These are phyloP conservation scores for Macaca nemestrina DNA, from an alignment of 2,113 vertebrate species.

Conservation along the genomic window DNA sequence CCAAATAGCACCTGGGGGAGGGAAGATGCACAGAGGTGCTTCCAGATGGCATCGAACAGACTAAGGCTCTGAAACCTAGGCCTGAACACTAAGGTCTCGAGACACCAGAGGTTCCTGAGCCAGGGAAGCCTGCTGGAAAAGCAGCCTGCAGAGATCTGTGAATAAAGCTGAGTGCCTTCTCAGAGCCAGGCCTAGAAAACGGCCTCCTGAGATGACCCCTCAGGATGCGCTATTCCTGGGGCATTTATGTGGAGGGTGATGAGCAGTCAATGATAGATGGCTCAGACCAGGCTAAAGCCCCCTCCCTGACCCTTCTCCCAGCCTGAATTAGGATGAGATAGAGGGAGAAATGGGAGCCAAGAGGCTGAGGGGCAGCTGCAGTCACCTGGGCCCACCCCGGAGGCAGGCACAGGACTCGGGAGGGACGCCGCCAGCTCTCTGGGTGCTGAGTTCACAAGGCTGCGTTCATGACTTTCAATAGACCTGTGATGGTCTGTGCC, in stretches of 20 bases:
- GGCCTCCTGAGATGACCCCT: neutral
- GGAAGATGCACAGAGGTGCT: slow-evolving; percentile 46
- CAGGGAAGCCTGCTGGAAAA: neutral
- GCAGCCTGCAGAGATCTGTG: neutral
- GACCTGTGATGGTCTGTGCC: neutral
- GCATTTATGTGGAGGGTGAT: neutral
- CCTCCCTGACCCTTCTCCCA: neutral
- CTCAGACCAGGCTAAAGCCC: neutral
- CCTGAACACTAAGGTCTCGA: neutral
- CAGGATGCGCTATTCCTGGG: accelerated
- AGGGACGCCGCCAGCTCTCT: neutral
- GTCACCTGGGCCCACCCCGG: neutral
- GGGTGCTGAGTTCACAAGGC: neutral
- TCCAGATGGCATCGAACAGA: neutral
- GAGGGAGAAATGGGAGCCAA: slow-evolving; percentile 53
- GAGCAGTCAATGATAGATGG: accelerated
- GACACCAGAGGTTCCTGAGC: neutral
- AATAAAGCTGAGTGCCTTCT: slow-evolving; percentile 43
- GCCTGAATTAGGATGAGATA: slow-evolving; percentile 42
- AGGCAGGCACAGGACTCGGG: no score
- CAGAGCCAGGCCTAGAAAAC: neutral
- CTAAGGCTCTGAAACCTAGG: neutral
- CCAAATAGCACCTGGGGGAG: neutral
- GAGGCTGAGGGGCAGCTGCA: slow-evolving; percentile 41
- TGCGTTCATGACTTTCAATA: neutral